These are phyloP conservation scores for Mugil cephalus DNA, from an alignment of 2,113 vertebrate species.

Conservation along the genomic window DNA sequence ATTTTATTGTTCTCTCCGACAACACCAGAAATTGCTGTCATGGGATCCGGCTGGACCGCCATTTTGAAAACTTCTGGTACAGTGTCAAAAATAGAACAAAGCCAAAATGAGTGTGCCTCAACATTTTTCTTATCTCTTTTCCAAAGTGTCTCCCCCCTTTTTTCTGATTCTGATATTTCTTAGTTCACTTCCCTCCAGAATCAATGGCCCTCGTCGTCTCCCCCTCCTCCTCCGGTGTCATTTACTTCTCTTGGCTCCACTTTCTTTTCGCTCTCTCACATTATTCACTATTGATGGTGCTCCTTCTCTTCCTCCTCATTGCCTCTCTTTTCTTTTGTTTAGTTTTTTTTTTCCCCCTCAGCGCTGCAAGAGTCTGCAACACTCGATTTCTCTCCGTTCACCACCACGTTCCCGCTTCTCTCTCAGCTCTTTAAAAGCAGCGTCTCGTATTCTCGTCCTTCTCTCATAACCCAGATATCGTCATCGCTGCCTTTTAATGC, in stretches of 20 bases:
- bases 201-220: slow-evolving; percentile 29
- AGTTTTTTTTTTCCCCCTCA: slow-evolving; percentile 1
- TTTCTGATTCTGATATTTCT: background rate
- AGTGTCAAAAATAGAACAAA: too few species aligned
- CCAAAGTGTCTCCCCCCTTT: background rate
- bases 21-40: too few species aligned
- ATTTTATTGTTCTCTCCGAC: too few species aligned
- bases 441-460: slow-evolving; percentile 23
- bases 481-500: too few species aligned
- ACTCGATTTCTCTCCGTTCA: background rate
- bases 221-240: slow-evolving; percentile 9
- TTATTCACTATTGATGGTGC: background rate
- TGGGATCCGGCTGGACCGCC: too few species aligned
- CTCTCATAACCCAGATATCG: slow-evolving; percentile 5
- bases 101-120: too few species aligned
- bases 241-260: slow-evolving; percentile 11
- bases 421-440: background rate
- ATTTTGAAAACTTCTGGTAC: too few species aligned
- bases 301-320: background rate
- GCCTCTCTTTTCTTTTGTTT: slow-evolving; percentile 2
- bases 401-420: background rate
- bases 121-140: background rate
- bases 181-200: slow-evolving; percentile 16
- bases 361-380: background rate
- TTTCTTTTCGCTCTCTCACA: slow-evolving; percentile 1